Evolutionary conservation across 2,888 invertebrate species (phyloP).

Genomic region (Actias luna): DNA sequence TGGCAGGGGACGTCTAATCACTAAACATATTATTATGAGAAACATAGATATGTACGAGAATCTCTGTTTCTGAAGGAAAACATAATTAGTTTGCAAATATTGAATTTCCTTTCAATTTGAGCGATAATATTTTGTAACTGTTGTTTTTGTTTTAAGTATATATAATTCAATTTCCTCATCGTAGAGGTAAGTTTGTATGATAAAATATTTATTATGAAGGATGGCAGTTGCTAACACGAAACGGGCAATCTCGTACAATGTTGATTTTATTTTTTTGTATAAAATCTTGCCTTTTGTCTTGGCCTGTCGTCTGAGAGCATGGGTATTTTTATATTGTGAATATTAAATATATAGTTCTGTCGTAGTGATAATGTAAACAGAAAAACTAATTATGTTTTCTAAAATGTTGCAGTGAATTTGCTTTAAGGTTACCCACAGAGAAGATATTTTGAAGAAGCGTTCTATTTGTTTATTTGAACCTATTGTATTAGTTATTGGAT

Average conservation of each 20-base stretch:
- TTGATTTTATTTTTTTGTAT: slow-evolving; percentile 80
- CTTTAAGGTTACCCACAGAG: slow-evolving; percentile 64
- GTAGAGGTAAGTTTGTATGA: slow-evolving; percentile 65
- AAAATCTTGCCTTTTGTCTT: slow-evolving; percentile 80
- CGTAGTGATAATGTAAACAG: slow-evolving; percentile 46
- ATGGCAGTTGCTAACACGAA: slow-evolving; percentile 80
- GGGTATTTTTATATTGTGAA: slow-evolving; percentile 71
- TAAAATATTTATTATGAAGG: slow-evolving; percentile 73
- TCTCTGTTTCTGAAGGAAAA: slow-evolving; percentile 76
- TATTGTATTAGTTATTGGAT: neutral
- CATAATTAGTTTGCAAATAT: slow-evolving; percentile 69
- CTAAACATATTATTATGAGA: slow-evolving; percentile 49
- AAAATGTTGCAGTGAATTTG: slow-evolving; percentile 63
- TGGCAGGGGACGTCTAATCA: slow-evolving; percentile 57
- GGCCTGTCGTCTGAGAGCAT: slow-evolving; percentile 78
- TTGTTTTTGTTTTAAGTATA: slow-evolving; percentile 31
- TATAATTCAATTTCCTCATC: slow-evolving; percentile 47
- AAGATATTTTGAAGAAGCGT: slow-evolving; percentile 49
- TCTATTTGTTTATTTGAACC: slow-evolving; percentile 20
- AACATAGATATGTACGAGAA: slow-evolving; percentile 80
- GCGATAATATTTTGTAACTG: slow-evolving; percentile 32
- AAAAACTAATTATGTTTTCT: slow-evolving; percentile 78
- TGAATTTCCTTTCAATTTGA: slow-evolving; percentile 33
- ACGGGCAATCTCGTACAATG: slow-evolving; percentile 74
- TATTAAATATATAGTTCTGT: slow-evolving; percentile 57